Conservation (phyloP, 2,113 vertebrate species). For the Tupaia chinensis region DNA sequence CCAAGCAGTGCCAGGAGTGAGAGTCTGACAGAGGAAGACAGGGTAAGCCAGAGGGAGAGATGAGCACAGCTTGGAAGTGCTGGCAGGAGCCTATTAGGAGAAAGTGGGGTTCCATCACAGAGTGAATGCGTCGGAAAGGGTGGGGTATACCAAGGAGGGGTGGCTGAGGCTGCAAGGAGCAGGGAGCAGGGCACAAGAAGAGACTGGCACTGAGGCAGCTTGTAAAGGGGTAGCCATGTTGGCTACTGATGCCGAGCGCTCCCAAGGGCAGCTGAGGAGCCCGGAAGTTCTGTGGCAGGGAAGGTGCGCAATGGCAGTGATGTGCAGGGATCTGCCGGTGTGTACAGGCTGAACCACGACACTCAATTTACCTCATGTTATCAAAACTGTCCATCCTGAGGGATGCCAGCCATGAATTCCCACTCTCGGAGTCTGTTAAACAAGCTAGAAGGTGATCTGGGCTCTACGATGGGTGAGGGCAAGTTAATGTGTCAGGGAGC, state of each 20-base stretch:
- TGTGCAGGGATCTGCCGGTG: not conserved
- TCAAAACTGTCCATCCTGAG: not conserved
- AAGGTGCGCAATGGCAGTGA: not conserved
- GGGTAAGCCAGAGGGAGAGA: not conserved
- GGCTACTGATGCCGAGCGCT: not conserved
- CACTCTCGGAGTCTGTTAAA: not conserved
- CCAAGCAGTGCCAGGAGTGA: not conserved
- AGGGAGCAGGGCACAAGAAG: not conserved
- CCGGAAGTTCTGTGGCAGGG: not conserved
- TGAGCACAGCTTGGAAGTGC: not conserved
- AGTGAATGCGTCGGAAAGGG: not conserved
- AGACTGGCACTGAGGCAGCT: fast-evolving
- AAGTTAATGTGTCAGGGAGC: not conserved
- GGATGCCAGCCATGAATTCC: not conserved
- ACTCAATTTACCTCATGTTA: not conserved
- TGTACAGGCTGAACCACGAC: not conserved
- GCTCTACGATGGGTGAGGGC: not conserved
- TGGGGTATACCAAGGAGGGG: not conserved
- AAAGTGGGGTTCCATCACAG: not conserved
- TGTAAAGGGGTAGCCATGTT: fast-evolving
- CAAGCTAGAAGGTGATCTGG: not conserved
- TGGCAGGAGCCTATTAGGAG: not conserved
- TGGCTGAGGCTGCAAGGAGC: not conserved
- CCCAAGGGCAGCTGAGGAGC: not conserved
- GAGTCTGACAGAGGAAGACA: not conserved